phyloP scores from a whole-genome alignment of 2,888 invertebrate species.

The Diadegma fenestrale region DNA sequence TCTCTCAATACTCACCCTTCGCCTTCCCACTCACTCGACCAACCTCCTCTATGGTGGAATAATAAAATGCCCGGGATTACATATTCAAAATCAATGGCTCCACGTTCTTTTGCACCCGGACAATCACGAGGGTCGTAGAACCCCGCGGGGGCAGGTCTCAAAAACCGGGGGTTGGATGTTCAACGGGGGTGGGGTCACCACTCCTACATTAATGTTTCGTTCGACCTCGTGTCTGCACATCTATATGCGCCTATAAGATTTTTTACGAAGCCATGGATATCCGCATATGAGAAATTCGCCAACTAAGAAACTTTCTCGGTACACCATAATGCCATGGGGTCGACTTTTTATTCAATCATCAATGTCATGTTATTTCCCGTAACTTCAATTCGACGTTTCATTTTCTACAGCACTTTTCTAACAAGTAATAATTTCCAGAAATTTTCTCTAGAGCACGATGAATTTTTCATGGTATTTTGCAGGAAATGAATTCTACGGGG shows the following conservation, averaged over 20 bases:
- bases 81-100: conserved; percentile 84
- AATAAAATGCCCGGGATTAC: conserved; percentile 84
- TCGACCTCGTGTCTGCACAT: not conserved
- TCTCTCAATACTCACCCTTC: conserved; percentile 63
- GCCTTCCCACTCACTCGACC: conserved; percentile 53
- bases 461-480: not conserved
- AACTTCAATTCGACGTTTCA: not conserved
- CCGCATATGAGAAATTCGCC: not conserved
- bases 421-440: not conserved
- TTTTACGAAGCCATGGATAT: not conserved
- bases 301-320: conserved; percentile 54
- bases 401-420: not conserved
- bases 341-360: conserved; percentile 57
- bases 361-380: not conserved
- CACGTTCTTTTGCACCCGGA: conserved; percentile 69
- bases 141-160: conserved; percentile 43
- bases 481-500: not conserved
- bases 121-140: conserved; percentile 53
- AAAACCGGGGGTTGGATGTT: conserved; percentile 49
- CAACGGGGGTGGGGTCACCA: conserved; percentile 73
- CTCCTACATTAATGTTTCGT: conserved; percentile 49
- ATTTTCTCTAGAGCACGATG: not conserved
- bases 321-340: conserved; percentile 49
- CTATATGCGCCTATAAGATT: not conserved
- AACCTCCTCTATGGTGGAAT: conserved; percentile 78